These are phyloP conservation scores for Heterohyrax brucei DNA, from an alignment of 2,797 vertebrate genomes.

Conservation along the genomic window DNA sequence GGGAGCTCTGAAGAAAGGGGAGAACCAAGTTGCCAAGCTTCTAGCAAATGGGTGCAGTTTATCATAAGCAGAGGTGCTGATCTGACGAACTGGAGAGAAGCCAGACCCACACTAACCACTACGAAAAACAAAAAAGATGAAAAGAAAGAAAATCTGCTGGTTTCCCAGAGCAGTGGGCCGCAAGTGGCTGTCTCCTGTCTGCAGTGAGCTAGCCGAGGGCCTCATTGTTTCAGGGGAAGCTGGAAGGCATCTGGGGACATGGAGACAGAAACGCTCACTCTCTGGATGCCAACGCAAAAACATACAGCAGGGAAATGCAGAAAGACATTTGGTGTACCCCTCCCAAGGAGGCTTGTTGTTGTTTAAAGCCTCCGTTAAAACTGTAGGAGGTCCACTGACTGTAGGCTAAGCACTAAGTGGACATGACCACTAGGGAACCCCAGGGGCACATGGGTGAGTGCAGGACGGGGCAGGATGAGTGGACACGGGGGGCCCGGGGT, in stretches of 20 bases:
- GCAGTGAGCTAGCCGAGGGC: background rate
- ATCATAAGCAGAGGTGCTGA: background rate
- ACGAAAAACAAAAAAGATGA: background rate
- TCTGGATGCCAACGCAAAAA: background rate
- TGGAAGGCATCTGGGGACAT: background rate
- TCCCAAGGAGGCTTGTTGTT: background rate
- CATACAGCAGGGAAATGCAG: background rate
- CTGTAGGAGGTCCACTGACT: background rate
- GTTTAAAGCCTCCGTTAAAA: background rate
- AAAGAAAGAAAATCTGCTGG: too few species aligned
- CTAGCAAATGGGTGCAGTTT: background rate
- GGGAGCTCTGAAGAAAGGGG: too few species aligned
- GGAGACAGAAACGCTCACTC: too few species aligned
- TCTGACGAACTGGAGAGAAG: constrained; percentile 30
- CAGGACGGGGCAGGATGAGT: too few species aligned
- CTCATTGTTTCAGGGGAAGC: background rate
- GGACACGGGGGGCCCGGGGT: too few species aligned
- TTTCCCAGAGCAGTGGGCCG: background rate
- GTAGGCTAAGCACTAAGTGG: background rate
- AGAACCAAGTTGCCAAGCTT: too few species aligned
- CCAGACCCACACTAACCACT: background rate
- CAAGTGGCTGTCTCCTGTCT: background rate
- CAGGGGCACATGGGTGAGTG: too few species aligned
- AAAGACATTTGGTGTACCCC: background rate
- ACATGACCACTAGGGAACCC: background rate